These are phyloP conservation scores for Catostylus mosaicus DNA, from an alignment of 30 jellyfish, hydroid and myxozoan genomes.

Conservation along the genomic window DNA sequence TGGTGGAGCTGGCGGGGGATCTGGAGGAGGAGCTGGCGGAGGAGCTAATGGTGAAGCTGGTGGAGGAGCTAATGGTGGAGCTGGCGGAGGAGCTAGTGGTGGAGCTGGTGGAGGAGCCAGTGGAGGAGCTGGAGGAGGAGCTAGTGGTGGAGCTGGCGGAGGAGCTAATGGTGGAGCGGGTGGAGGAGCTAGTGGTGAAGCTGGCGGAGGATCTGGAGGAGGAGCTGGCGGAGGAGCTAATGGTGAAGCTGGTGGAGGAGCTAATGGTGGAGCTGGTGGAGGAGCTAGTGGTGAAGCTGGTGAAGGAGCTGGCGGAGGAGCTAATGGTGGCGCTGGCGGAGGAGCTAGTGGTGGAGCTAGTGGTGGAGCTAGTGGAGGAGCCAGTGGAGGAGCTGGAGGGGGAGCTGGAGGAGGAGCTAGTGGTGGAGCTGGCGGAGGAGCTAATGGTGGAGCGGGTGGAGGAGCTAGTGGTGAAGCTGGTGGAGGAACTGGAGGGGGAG, in stretches of 20 bases:
- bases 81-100: conserved; percentile 24
- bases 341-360: conserved; percentile 45
- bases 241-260: conserved; percentile 61
- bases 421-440: conserved; percentile 54
- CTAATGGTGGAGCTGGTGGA: conserved; percentile 55
- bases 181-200: conserved; percentile 41
- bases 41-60: conserved; percentile 31
- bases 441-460: conserved; percentile 41
- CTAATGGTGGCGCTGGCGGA: conserved; percentile 26
- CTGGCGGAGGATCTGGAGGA: conserved; percentile 39
- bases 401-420: conserved; percentile 36
- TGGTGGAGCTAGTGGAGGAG: conserved; percentile 58
- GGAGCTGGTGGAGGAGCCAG: conserved; percentile 46
- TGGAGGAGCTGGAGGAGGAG: conserved; percentile 66
- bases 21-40: conserved; percentile 52
- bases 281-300: conserved; percentile 54
- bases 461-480: conserved; percentile 42
- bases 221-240: conserved; percentile 70
- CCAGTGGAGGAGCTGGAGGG: conserved; percentile 45
- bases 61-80: conserved; percentile 24
- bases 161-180: conserved; percentile 45
- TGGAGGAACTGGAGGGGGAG: conserved; percentile 32
- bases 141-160: conserved; percentile 48
- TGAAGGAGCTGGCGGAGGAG: conserved; percentile 36
- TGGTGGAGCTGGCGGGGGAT: conserved; percentile 38